phyloP scores from a whole-genome alignment of 64 coral and sea anemone species.

The Orbicella faveolata region DNA sequence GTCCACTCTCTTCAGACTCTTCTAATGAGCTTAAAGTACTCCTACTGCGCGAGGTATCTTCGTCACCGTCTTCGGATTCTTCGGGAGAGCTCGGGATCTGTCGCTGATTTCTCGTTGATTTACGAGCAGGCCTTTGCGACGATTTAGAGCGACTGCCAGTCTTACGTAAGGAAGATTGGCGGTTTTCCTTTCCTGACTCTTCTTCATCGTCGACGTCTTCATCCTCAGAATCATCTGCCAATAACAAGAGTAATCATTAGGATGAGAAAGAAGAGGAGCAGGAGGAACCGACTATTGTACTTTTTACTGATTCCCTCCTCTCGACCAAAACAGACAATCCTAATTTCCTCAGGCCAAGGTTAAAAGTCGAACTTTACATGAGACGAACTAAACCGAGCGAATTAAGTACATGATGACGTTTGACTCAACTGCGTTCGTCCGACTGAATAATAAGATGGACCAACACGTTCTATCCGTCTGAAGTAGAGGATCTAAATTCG shows the following conservation, averaged over 20 bases:
- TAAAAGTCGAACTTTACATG: no score
- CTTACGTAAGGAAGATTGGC: background rate
- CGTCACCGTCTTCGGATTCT: background rate
- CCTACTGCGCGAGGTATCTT: background rate
- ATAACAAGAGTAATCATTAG: background rate
- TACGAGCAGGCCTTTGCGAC: background rate
- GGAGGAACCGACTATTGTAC: no score
- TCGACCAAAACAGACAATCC: no score
- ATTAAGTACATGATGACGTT: no score
- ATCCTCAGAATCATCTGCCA: background rate
- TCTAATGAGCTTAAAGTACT: background rate
- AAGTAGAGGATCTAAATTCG: no score
- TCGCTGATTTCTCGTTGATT: constrained; percentile 25
- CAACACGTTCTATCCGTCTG: no score
- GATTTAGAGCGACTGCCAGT: background rate
- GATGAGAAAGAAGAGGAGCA: no score
- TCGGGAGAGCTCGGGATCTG: background rate
- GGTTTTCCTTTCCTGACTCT: constrained; percentile 18
- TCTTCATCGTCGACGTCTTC: background rate
- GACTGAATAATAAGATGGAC: no score
- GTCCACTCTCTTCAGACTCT: constrained; percentile 9
- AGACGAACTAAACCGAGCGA: no score
- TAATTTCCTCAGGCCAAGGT: no score
- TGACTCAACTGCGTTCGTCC: no score
- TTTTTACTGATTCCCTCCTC: no score